phyloP scores from a whole-genome alignment of 2,113 vertebrate species.

The Trichechus manatus region DNA sequence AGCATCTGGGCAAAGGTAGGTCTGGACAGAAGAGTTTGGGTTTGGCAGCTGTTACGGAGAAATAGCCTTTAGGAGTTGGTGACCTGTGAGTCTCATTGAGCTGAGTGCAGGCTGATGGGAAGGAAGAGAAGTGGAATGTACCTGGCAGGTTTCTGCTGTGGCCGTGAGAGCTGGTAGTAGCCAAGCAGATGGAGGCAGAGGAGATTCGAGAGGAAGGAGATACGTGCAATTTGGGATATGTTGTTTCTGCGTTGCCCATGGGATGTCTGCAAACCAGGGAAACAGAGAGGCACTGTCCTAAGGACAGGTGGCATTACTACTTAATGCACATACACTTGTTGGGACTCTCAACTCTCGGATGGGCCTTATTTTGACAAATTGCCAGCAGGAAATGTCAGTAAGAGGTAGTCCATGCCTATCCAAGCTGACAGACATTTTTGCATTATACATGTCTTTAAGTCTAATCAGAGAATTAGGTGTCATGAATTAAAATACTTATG shows the following conservation, averaged over 20 bases:
- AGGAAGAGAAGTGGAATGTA: neutral
- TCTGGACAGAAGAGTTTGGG: too few species aligned
- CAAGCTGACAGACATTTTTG: slow-evolving; percentile 10
- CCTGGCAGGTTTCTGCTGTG: neutral
- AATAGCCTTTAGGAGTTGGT: neutral
- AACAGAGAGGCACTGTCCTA: neutral
- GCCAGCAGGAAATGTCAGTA: neutral
- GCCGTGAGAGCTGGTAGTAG: neutral
- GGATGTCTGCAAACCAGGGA: neutral
- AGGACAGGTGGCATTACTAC: neutral
- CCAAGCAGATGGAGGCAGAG: neutral
- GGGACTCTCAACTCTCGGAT: neutral
- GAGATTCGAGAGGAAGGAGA: neutral
- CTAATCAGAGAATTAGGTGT: neutral
- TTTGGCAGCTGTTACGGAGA: neutral
- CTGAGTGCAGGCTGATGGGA: neutral
- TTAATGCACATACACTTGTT: neutral
- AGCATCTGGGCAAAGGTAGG: neutral
- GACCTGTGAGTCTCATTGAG: neutral
- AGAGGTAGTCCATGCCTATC: neutral
- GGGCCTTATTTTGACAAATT: slow-evolving; percentile 46
- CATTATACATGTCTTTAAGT: neutral
- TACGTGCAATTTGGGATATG: neutral
- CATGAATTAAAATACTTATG: slow-evolving; percentile 43
- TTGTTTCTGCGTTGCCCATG: accelerated